Conservation (phyloP, 2,888 invertebrate genomes). For the Tethea ocularis region DNA sequence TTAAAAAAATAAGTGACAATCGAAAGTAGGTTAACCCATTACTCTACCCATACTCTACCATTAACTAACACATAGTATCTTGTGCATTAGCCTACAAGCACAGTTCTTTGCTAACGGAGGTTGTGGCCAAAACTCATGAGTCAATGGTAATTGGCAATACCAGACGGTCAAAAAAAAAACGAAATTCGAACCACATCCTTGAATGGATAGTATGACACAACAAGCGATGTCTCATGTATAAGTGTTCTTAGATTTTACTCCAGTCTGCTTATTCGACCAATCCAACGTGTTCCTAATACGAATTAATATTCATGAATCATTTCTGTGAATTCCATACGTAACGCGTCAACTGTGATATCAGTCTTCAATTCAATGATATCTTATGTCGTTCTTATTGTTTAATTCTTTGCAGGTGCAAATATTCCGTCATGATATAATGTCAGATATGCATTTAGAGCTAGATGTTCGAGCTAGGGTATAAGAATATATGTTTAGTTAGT, state of each 20-base stretch:
- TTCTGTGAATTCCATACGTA: neutral
- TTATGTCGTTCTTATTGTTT: neutral
- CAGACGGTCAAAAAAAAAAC: neutral
- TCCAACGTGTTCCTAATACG: neutral
- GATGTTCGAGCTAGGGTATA: neutral
- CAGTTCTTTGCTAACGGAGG: neutral
- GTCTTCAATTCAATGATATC: neutral
- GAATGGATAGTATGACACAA: neutral
- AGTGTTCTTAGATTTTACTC: neutral
- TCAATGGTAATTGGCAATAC: neutral
- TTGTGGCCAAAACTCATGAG: neutral
- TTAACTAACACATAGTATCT: neutral
- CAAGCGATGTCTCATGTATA: neutral
- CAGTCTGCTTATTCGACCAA: neutral
- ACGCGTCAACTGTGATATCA: constrained; percentile 2
- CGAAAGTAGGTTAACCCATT: no score
- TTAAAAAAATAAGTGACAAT: no score
- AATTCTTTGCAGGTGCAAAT: neutral
- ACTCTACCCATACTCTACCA: neutral
- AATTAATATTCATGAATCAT: constrained; percentile 5
- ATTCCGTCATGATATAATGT: neutral
- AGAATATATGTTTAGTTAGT: no score
- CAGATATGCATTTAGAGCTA: neutral
- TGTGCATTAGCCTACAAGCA: neutral
- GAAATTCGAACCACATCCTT: neutral